Evolutionary conservation across 2,797 vertebrate genomes (phyloP).

Genomic region (Hylomyscus alleni): DNA sequence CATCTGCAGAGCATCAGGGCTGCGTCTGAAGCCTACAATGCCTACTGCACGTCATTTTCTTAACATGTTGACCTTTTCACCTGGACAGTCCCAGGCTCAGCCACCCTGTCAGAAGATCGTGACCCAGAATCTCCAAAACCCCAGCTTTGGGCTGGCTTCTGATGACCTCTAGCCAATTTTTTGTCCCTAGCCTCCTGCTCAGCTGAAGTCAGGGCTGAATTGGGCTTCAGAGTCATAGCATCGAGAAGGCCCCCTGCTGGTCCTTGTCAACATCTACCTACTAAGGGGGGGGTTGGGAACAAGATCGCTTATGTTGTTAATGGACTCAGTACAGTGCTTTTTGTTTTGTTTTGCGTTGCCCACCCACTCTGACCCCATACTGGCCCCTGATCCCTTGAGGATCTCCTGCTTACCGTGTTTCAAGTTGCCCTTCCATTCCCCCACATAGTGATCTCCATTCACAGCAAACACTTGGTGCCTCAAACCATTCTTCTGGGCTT

Average conservation of each 20-base stretch:
- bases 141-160: background rate
- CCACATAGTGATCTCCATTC: conserved; percentile 93
- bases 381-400: rapidly evolving
- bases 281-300: background rate
- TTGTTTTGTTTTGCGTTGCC: background rate
- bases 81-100: background rate
- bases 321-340: background rate
- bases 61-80: background rate
- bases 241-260: background rate
- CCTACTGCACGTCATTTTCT: background rate
- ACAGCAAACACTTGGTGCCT: conserved; percentile 90
- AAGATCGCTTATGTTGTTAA: background rate
- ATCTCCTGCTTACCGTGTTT: conserved; percentile 92
- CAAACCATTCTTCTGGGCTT: conserved; percentile 92
- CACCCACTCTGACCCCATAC: background rate
- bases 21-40: background rate
- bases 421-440: conserved; percentile 94
- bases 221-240: background rate
- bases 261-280: background rate
- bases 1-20: background rate
- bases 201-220: background rate
- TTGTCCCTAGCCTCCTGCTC: background rate
- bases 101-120: background rate
- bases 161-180: background rate
- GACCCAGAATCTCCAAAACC: background rate